A percentile compares a stretch with the other conserved stretches of the same genome.
phyloP scores from a whole-genome alignment of 1,140 invertebrate genomes.

The Danaus plexippus region DNA sequence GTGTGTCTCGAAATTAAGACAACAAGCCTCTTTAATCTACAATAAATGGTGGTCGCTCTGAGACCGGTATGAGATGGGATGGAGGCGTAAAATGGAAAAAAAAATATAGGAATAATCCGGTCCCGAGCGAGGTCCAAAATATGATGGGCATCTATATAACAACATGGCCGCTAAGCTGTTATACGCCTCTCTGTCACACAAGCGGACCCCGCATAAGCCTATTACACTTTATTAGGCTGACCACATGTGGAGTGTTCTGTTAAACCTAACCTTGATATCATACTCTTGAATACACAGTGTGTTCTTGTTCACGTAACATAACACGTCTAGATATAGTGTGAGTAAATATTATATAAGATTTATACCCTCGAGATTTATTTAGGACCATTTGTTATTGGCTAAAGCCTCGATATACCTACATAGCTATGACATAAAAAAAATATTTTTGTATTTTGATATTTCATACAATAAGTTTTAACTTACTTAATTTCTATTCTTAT shows the following conservation, averaged over 20 bases:
- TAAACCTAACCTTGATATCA: slow-evolving; percentile 71
- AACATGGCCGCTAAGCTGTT: slow-evolving; percentile 69
- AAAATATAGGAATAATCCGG: slow-evolving; percentile 50
- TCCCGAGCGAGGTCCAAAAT: slow-evolving; percentile 67
- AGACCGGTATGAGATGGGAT: slow-evolving; percentile 61
- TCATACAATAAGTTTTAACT: no score
- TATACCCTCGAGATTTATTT: no score
- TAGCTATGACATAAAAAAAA: no score
- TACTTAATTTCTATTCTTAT: no score
- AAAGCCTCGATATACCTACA: no score
- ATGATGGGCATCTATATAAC: slow-evolving; percentile 72
- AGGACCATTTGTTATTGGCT: no score
- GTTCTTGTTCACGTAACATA: slow-evolving; percentile 24
- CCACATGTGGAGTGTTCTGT: slow-evolving; percentile 70
- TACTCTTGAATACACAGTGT: slow-evolving; percentile 58
- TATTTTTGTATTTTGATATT: no score
- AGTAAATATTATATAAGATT: slow-evolving; percentile 1
- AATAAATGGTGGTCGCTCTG: slow-evolving; percentile 66
- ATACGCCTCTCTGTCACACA: slow-evolving; percentile 46
- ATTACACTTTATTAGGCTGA: slow-evolving; percentile 68
- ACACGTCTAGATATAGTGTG: slow-evolving; percentile 2
- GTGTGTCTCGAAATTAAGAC: slow-evolving; percentile 69
- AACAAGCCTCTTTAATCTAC: slow-evolving; percentile 71
- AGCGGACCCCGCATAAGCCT: slow-evolving; percentile 28
- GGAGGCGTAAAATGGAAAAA: slow-evolving; percentile 65